These are phyloP conservation scores for Cephus rjabovi DNA, from an alignment of 2,888 invertebrate genomes.

Conservation along the genomic window DNA sequence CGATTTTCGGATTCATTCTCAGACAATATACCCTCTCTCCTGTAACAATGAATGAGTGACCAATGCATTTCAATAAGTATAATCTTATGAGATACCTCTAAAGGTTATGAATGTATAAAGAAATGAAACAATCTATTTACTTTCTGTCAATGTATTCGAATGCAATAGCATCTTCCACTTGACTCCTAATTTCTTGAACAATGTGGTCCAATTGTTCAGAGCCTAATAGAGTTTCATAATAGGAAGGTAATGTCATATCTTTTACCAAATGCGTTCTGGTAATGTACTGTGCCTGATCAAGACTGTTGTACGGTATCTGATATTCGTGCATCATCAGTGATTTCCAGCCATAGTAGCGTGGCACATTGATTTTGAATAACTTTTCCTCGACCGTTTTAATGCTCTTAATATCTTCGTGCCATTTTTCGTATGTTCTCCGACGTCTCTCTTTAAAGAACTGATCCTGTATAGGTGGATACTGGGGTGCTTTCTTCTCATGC, in stretches of 20 bases:
- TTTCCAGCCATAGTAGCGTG: constrained; percentile 83
- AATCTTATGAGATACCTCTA: not conserved
- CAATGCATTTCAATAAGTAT: not conserved
- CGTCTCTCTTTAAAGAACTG: constrained; percentile 68
- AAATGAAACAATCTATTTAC: constrained; percentile 65
- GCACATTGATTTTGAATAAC: constrained; percentile 84
- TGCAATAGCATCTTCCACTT: constrained; percentile 75
- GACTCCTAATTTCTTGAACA: constrained; percentile 69
- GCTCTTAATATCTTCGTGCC: constrained; percentile 73
- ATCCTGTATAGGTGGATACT: constrained; percentile 77
- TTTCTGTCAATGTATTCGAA: constrained; percentile 72
- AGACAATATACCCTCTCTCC: constrained; percentile 44
- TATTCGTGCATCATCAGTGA: constrained; percentile 74
- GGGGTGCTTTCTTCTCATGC: constrained; percentile 61
- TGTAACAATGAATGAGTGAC: constrained; percentile 34
- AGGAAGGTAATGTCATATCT: constrained; percentile 70
- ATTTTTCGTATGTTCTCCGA: constrained; percentile 66
- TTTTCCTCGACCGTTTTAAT: constrained; percentile 86
- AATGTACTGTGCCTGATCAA: constrained; percentile 78
- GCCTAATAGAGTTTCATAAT: constrained; percentile 67
- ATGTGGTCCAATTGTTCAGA: constrained; percentile 66
- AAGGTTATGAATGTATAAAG: not conserved
- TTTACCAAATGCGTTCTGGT: constrained; percentile 82
- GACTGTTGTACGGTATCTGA: constrained; percentile 74
- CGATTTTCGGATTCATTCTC: constrained; percentile 26